A percentile compares a stretch with the other conserved stretches of the same genome.
These are phyloP conservation scores for Austrofundulus limnaeus DNA, from an alignment of 2,113 vertebrate species.

Conservation along the genomic window DNA sequence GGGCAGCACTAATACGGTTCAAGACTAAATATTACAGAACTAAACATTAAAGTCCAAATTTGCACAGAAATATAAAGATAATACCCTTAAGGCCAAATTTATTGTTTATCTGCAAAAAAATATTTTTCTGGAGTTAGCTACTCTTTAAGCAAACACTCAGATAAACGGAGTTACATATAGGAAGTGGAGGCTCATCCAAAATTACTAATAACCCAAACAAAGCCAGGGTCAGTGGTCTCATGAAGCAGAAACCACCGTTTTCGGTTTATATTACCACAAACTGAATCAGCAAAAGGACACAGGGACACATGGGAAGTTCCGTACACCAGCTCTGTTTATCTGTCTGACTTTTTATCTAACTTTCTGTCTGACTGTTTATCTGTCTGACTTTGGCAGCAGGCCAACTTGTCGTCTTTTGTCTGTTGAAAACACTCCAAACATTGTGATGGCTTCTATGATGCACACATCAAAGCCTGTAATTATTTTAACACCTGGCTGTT, in stretches of 20 bases:
- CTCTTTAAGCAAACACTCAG: background rate
- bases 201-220: constrained; percentile 64
- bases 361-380: no score
- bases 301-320: constrained; percentile 54
- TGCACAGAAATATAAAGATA: no score
- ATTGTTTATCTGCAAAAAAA: no score
- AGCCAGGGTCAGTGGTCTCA: constrained; percentile 64
- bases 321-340: constrained; percentile 52
- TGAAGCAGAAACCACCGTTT: constrained; percentile 51
- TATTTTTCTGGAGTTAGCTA: no score
- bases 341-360: constrained; percentile 21
- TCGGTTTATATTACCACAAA: constrained; percentile 59
- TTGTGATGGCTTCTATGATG: constrained; percentile 6
- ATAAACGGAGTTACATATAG: constrained; percentile 21
- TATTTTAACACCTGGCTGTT: constrained; percentile 8
- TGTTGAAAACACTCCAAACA: constrained; percentile 37
- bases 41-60: no score
- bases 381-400: constrained; percentile 23
- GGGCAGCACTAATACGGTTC: no score
- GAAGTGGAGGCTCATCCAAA: constrained; percentile 35
- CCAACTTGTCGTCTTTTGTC: constrained; percentile 25
- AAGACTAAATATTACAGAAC: no score
- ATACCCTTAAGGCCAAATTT: no score
- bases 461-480: constrained; percentile 26
- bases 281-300: constrained; percentile 41